Evolutionary conservation across 2,797 vertebrate species (phyloP), one percentile per base, ranked within the genome.

Genomic region (Spatula versicolor): DNA sequence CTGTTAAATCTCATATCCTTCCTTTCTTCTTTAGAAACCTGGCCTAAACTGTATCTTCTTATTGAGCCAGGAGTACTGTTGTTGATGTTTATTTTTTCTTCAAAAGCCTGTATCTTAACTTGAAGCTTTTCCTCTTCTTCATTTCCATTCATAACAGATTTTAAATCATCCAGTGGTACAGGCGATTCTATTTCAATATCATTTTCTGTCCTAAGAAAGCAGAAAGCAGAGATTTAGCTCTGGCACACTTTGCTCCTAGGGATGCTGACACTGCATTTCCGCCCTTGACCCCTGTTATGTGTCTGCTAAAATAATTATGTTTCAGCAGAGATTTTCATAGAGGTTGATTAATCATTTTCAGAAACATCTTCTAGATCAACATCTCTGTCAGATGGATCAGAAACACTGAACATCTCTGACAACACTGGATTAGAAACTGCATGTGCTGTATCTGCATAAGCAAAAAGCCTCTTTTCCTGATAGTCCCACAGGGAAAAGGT

Each of bases 1-100:
- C 99, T 99, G 98, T 98, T 99, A 98, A 99, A 99, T 92, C 98
- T 98, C 97, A 98, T 98, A 83, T 98, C 98, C 81, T 97, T 98
- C 87, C 97, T 98, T 86, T 99, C 98, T 71, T 99, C 98, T 88
- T 97, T 98, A 64, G 97, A 97, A 6, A 97, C 92, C 75, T 99
- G 98, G 85, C 97, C 98, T 91, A 99, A 97, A 91, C 98, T 99
- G 86, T 98, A 98, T 91, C 98, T 98, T 68, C 98, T 96, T 88
- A 98, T 96, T 7, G 98, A 98, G 54, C 95, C 93, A 1, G 98
- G 97, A 26, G 98, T 98, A 37, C 93, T 97, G 69, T 33, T 97
- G 60, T 97, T 98, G 1, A 95, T 92, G 2, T 88, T 98, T 80
- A 98, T 97, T 97, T 98, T 98, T 93, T 98, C 98, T 93, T 98